These are phyloP conservation scores for Macrobrachium rosenbergii DNA, from an alignment of 1,140 invertebrate species.

Conservation along the genomic window DNA sequence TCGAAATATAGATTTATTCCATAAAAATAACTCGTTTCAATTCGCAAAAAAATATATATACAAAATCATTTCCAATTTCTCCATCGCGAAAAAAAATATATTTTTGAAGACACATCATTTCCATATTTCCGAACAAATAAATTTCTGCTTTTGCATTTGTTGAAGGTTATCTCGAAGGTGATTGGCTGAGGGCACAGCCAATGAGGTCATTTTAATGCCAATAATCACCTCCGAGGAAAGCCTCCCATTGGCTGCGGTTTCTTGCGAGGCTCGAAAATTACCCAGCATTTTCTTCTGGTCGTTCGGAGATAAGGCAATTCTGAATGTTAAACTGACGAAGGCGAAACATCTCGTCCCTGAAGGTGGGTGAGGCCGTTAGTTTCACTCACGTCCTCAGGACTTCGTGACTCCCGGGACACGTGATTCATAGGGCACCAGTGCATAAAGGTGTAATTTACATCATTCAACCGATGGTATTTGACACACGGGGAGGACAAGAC, in stretches of 20 bases:
- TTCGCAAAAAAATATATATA: too few species aligned
- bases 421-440: conserved; percentile 25
- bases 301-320: neutral
- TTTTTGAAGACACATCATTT: too few species aligned
- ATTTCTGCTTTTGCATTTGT: too few species aligned
- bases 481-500: conserved; percentile 44
- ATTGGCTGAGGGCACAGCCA: neutral
- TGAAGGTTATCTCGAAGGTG: too few species aligned
- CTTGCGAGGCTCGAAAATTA: conserved; percentile 18
- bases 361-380: neutral
- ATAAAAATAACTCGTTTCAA: too few species aligned
- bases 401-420: neutral
- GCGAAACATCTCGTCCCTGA: neutral
- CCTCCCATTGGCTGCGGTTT: conserved; percentile 21
- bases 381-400: neutral
- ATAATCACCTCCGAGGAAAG: neutral
- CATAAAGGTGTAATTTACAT: conserved; percentile 35
- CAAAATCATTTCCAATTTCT: too few species aligned
- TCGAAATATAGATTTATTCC: too few species aligned
- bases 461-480: conserved; percentile 10
- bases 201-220: neutral
- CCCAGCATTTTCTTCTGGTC: neutral
- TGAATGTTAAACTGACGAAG: neutral
- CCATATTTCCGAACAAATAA: too few species aligned
- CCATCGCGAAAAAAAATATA: too few species aligned